Evolutionary conservation across 2,888 invertebrate species (phyloP).

Genomic region (Mesorhabditis spiculigera): DNA sequence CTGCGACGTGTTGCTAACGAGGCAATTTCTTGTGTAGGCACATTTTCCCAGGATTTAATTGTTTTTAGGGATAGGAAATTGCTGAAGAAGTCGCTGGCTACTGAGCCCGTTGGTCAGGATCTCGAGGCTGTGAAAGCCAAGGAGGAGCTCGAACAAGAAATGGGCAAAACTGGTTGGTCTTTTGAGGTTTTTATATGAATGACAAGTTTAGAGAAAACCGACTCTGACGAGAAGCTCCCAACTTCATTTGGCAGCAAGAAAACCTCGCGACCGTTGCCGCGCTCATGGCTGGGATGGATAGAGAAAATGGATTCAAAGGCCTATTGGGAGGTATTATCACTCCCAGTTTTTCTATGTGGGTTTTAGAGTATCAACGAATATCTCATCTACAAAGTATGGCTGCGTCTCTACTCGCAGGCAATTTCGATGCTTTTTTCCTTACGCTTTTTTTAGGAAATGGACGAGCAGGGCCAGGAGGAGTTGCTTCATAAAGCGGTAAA

Average conservation of each 20-base stretch:
- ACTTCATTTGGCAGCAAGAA: background rate
- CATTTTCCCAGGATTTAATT: background rate
- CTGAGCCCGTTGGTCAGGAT: too few relatives aligned
- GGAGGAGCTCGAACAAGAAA: background rate
- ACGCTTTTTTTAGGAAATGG: constrained; percentile 15
- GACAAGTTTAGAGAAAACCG: too few relatives aligned
- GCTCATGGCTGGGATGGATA: background rate
- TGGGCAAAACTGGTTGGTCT: background rate
- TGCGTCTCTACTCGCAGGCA: background rate
- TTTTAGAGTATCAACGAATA: background rate
- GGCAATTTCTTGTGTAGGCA: background rate
- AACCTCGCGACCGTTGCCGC: background rate
- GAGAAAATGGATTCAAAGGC: background rate
- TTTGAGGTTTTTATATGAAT: too few relatives aligned
- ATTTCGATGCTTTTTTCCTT: background rate
- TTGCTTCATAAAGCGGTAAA: constrained; percentile 10
- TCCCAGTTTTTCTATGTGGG: background rate
- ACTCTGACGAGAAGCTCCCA: background rate
- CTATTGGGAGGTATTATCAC: background rate
- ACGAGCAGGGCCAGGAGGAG: constrained; percentile 10
- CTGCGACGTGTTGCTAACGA: background rate
- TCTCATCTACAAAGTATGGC: background rate
- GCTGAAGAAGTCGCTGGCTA: background rate
- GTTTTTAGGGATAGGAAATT: constrained; percentile 13
- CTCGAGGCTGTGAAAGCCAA: background rate